A percentile compares a stretch with the other conserved stretches of the same genome.
phyloP scores from a whole-genome alignment of 2,888 invertebrate species.

The Tortricodes alternella region DNA sequence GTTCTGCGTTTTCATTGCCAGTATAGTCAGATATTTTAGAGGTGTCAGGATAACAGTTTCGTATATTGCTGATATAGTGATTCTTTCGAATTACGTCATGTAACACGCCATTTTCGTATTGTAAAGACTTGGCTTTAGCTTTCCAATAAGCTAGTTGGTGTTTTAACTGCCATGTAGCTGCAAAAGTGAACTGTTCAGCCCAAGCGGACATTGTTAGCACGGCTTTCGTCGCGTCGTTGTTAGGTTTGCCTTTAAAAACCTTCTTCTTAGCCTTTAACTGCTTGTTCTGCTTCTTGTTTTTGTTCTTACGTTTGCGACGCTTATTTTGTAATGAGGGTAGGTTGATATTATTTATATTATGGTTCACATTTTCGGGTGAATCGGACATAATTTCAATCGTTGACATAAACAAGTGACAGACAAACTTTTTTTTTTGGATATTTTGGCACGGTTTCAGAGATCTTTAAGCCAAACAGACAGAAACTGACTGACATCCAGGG shows the following conservation, averaged over 20 bases:
- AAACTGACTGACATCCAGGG: too few species aligned
- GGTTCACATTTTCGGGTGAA: constrained; percentile 13
- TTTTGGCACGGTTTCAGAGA: too few species aligned
- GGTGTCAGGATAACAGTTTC: constrained; percentile 41
- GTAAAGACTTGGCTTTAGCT: constrained; percentile 79
- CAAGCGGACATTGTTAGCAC: constrained; percentile 63
- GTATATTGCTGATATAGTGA: constrained; percentile 37
- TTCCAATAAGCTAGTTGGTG: constrained; percentile 85
- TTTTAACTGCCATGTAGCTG: constrained; percentile 77
- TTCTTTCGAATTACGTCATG: constrained; percentile 73
- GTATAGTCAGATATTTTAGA: constrained; percentile 14
- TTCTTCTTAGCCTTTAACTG: constrained; percentile 34
- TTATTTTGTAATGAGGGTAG: constrained; percentile 10
- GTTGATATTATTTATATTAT: constrained; percentile 10
- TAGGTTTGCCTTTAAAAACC: constrained; percentile 39
- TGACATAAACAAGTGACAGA: too few species aligned
- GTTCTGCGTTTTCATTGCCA: constrained; percentile 26
- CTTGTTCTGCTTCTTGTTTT: constrained; percentile 44
- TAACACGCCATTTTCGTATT: constrained; percentile 82
- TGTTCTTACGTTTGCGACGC: constrained; percentile 31
- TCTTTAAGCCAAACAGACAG: too few species aligned
- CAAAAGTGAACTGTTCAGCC: constrained; percentile 65
- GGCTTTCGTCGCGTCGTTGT: constrained; percentile 39
- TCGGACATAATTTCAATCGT: too few species aligned
- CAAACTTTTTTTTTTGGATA: too few species aligned